phyloP scores from a whole-genome alignment of 2,113 vertebrate species.

The Gila orcuttii region DNA sequence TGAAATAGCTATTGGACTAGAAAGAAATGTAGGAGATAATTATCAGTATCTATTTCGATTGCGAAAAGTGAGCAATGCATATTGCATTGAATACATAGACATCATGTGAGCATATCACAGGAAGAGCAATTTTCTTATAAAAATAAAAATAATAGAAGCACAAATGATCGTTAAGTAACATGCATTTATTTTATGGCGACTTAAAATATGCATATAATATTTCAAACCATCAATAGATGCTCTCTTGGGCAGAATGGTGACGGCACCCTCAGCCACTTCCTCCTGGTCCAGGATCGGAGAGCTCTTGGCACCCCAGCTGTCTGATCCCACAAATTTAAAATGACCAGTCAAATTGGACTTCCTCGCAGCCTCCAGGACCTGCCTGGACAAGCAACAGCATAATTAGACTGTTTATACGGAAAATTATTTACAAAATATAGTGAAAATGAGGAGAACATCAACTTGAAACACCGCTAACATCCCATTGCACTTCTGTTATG shows the following conservation, averaged over 20 bases:
- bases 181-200: neutral
- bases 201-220: neutral
- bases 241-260: constrained; percentile 88
- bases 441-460: neutral
- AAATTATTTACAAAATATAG: neutral
- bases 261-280: constrained; percentile 82
- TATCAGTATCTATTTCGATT: neutral
- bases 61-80: neutral
- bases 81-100: neutral
- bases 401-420: neutral
- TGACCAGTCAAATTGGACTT: constrained; percentile 86
- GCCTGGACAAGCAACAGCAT: constrained; percentile 65
- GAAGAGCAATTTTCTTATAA: neutral
- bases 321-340: constrained; percentile 91
- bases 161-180: neutral
- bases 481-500: neutral
- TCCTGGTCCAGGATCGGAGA: constrained; percentile 84
- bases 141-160: neutral
- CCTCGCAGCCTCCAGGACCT: constrained; percentile 82
- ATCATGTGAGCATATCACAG: neutral
- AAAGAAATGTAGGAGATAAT: neutral
- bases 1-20: neutral
- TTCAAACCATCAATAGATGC: constrained; percentile 81
- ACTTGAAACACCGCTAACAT: neutral
- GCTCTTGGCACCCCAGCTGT: constrained; percentile 92